Base-by-base conservation (phyloP, 2,888 invertebrate genomes). In the Drosophila suboccidentalis region DNA sequence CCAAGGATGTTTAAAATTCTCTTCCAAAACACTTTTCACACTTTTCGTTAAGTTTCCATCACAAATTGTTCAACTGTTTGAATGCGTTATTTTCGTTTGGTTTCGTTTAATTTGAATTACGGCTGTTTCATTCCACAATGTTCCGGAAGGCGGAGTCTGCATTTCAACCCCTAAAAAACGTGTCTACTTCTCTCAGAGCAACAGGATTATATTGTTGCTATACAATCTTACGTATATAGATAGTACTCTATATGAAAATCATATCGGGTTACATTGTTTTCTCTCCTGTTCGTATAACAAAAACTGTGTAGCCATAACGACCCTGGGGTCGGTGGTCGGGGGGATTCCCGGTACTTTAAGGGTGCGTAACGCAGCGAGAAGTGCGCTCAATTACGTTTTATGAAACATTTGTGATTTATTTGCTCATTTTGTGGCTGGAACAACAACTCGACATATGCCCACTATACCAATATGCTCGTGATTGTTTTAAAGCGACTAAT, bases 331-430 rank as follows among this genome's bases (percentile, higher is more conserved):
- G 43, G 29, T 49, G 49, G 70, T 47, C 17, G 29, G 6, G 19
- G 22, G 39, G 29, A 41, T 41, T 41, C 55, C 4, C 11, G 34
- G 34, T 36, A 17, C 54, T 64, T 71, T 64, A 73, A 51, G 78
- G 76, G 78, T 80, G 78, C 50, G 54, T 61, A 9, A 38, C 41
- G 38, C 70, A 55, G 59, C 36, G 15, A 38, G 73, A 63, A 34
- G 55, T 62, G 61, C 70, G 80, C 84, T 80, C 84, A 85, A 86
- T 85, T 84, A 81, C 77, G 72, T 59, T 75, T 68, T 77, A 78
- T 80, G 83, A 70, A 83, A 80, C 85, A 83, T 85, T 85, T 86
- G 85, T 87, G 83, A 87, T 87, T 87, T 87, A 86, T 85, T 84
- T 85, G 85, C 88, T 88, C 87, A 84, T 88, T 85, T 88, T 71